These are phyloP conservation scores for Hydroisotoma schaefferi DNA, from an alignment of 2,888 invertebrate species.

Conservation along the genomic window DNA sequence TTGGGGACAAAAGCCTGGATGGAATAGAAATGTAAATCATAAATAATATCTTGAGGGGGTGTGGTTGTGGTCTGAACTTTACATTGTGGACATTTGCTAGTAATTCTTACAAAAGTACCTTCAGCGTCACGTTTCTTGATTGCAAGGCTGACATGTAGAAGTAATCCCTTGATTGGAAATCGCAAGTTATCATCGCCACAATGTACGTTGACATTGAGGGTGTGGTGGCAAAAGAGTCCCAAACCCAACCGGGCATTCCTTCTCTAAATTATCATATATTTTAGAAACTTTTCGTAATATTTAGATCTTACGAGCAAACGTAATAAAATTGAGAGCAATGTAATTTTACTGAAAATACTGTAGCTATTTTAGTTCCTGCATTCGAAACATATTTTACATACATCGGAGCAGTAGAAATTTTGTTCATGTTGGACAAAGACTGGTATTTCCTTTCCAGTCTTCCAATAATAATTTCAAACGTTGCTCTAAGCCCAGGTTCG, in stretches of 20 bases:
- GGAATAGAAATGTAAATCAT: neutral
- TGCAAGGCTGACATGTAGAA: neutral
- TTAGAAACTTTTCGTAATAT: too few species aligned
- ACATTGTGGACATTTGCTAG: neutral
- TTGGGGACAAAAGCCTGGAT: constrained; percentile 17
- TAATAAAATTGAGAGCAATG: too few species aligned
- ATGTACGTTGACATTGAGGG: constrained; percentile 31
- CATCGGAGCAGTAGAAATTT: constrained; percentile 16
- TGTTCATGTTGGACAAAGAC: constrained; percentile 30
- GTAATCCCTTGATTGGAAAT: constrained; percentile 13
- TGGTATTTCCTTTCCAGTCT: constrained; percentile 18
- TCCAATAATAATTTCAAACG: constrained; percentile 26
- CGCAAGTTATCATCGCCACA: constrained; percentile 36
- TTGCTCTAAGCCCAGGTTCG: constrained; percentile 18
- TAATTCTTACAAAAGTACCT: neutral
- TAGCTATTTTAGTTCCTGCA: too few species aligned
- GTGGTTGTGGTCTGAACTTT: too few species aligned
- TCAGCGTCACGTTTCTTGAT: neutral
- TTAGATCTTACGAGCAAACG: too few species aligned
- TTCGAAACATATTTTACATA: too few species aligned
- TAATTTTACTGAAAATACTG: too few species aligned
- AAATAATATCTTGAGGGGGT: too few species aligned
- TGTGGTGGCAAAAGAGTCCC: constrained; percentile 23
- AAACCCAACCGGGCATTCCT: constrained; percentile 20
- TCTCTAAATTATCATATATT: too few species aligned